Evolutionary conservation across 2,113 vertebrate genomes (phyloP), one percentile per base, ranked within the genome.

Genomic region (Alectura lathami): DNA sequence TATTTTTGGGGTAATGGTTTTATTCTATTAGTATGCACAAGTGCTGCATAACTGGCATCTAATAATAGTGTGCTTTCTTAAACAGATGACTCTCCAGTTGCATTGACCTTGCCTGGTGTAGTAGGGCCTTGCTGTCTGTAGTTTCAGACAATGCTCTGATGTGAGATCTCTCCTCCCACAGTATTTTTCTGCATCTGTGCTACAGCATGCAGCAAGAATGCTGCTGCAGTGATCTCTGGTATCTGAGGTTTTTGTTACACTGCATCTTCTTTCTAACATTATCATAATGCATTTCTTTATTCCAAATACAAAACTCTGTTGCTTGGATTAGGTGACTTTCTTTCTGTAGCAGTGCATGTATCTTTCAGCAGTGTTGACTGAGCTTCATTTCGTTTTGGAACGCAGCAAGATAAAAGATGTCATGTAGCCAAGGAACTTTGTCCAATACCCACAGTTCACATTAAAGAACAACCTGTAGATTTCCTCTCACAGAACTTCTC

Each of bases 11-110:
- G 29, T 85, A 94, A 95, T 93, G 79, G 64, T 89, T 95, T 96
- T 96, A 80, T 82, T 93, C 76, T 88, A 23, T 91, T 83, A 92
- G 78, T 38, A 83, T 95, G 92, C 94, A 90, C 96, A 97, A 96
- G 89, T 97, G 96, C 86, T 96, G 89, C 96, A 97, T 97, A 97
- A 86, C 97, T 97, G 91, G 62, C 67, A 68, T 96, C 96, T 97
- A 97, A 97, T 96, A 96, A 97, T 97, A 97, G 96, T 91, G 47
- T 87, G 83, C 96, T 97, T 96, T 96, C 89, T 96, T 91, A 94
- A 96, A 89, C 95, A 96, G 93, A 93, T 95, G 93, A 96, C 77
- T 96, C 89, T 94, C 95, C 85, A 94, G 93, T 96, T 96, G 93
- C 70, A 2, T 78, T 96, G 96, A 96, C 96, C 96, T 96, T 95